These are phyloP conservation scores for Tychaedon coryphoeus DNA, from an alignment of 2,113 vertebrate species.

Conservation along the genomic window DNA sequence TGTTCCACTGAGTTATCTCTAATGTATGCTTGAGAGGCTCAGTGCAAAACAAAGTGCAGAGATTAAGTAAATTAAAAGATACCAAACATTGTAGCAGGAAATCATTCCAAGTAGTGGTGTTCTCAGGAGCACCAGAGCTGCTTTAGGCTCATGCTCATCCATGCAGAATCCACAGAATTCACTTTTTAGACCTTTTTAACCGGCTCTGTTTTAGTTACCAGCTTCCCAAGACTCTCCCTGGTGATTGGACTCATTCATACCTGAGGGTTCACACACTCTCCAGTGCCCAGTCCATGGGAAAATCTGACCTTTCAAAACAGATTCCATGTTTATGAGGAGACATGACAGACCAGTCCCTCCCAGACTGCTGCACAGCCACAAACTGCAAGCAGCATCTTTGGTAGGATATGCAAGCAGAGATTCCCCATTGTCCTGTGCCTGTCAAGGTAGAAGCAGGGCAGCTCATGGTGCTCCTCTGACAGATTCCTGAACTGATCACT, in stretches of 20 bases:
- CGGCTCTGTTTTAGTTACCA: background rate
- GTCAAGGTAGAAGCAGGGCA: background rate
- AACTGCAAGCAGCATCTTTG: background rate
- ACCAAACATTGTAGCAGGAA: background rate
- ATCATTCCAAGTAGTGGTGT: background rate
- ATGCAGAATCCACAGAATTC: background rate
- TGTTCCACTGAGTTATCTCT: slow-evolving; percentile 9
- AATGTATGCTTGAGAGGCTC: background rate
- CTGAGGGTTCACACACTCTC: background rate
- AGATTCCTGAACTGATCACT: background rate
- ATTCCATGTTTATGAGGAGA: background rate
- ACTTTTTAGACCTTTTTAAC: background rate
- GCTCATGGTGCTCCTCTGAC: background rate
- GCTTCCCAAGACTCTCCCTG: background rate
- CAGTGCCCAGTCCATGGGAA: background rate
- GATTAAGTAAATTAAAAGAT: slow-evolving; percentile 43
- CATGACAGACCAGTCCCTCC: background rate
- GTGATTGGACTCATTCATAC: background rate
- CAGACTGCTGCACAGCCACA: background rate
- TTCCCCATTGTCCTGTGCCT: background rate
- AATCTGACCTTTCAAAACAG: background rate
- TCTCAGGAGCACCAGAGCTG: background rate
- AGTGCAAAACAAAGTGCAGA: slow-evolving; percentile 2
- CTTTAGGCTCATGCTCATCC: background rate
- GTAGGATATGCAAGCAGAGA: background rate